These are phyloP conservation scores for Trididemnum clinides DNA, from an alignment of 23 tunicate genomes.

Conservation along the genomic window DNA sequence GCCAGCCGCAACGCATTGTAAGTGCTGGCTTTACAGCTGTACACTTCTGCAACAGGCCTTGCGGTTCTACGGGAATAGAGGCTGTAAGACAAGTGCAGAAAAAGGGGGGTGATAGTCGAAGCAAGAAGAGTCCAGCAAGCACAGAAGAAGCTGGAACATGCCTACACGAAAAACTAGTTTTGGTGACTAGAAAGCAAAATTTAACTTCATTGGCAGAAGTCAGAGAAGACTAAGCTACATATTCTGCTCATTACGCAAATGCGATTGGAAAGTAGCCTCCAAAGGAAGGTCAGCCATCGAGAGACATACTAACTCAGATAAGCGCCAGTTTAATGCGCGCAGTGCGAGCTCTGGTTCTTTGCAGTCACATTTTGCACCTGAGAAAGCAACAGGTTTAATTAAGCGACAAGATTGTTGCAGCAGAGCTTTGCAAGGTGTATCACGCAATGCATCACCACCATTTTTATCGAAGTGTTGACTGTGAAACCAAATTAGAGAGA, in stretches of 20 bases:
- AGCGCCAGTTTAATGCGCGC: background rate
- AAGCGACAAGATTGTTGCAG: background rate
- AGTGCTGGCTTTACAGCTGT: too few relatives aligned
- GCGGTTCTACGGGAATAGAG: too few relatives aligned
- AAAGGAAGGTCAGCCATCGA: background rate
- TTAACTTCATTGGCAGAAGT: background rate
- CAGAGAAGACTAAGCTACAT: background rate
- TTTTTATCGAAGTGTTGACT: background rate
- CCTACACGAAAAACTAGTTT: too few relatives aligned
- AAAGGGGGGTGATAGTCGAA: too few relatives aligned
- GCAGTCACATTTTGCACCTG: background rate
- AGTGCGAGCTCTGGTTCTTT: background rate
- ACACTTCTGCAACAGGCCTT: too few relatives aligned
- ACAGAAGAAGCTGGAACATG: too few relatives aligned
- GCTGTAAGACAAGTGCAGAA: too few relatives aligned
- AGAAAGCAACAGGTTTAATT: background rate
- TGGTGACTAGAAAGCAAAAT: background rate
- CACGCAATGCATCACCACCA: background rate
- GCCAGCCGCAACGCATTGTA: too few relatives aligned
- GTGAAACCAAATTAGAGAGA: background rate
- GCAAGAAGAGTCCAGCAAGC: too few relatives aligned
- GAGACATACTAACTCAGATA: background rate
- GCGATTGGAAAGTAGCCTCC: too few relatives aligned
- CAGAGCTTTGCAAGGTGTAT: background rate
- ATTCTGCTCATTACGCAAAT: background rate